A percentile compares a stretch with the other conserved stretches of the same genome.
Evolutionary conservation across 2,888 invertebrate genomes (phyloP).

Genomic region (Limnephilus lunatus): DNA sequence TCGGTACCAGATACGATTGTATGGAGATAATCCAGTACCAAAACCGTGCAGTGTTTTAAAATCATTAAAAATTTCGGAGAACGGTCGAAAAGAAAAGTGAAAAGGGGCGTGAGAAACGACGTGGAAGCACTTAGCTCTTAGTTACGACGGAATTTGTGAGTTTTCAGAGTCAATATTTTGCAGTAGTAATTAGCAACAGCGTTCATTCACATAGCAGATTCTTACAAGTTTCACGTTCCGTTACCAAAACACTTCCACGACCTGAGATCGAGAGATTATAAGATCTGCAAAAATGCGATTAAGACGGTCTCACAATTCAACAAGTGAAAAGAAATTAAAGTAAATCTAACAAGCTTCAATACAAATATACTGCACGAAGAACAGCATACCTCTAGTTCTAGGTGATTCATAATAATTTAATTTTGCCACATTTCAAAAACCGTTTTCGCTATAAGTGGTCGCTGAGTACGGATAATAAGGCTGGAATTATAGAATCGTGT

Average conservation of each 20-base stretch:
- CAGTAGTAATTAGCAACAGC: neutral
- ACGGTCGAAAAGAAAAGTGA: neutral
- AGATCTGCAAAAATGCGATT: neutral
- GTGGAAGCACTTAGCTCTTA: neutral
- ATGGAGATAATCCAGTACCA: neutral
- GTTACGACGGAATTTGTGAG: neutral
- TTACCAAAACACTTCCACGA: neutral
- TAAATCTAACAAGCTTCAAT: neutral
- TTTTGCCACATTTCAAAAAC: neutral
- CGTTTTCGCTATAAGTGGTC: neutral
- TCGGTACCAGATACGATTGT: neutral
- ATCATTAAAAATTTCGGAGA: neutral
- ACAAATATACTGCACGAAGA: neutral
- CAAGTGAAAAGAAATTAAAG: neutral
- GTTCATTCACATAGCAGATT: neutral
- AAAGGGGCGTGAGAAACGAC: slow-evolving; percentile 2
- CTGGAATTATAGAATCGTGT: neutral
- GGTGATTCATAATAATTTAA: neutral
- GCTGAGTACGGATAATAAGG: neutral
- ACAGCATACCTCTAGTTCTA: neutral
- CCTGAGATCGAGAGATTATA: neutral
- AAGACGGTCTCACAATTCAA: neutral
- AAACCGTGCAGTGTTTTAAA: neutral
- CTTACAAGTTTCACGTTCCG: neutral
- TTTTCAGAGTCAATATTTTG: neutral